Evolutionary conservation across 2,797 vertebrate genomes (phyloP), one percentile per base, ranked within the genome.

Genomic region (Ctenosaura bakeri): DNA sequence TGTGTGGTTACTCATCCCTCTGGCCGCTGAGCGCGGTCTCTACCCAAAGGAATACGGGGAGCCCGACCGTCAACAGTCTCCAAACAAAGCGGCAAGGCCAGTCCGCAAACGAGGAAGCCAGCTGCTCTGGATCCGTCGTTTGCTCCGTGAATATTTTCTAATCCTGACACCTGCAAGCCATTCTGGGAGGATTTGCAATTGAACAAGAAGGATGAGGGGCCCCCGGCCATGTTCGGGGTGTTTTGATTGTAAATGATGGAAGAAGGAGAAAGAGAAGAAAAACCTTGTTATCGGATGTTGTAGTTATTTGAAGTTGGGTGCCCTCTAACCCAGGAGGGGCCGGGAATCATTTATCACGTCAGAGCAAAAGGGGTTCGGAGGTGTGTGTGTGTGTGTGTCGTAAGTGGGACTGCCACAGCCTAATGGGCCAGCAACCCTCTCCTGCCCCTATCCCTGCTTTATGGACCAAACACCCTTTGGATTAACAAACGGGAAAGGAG

Each of bases 141-240:
- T 98, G 98, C 97, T 97, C 97, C 97, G 97, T 97, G 98, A 98
- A 97, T 97, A 98, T 97, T 98, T 98, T 98, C 98, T 98, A 98
- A 98, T 98, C 98, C 98, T 98, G 98, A 98, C 98, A 99, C 99
- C 98, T 99, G 98, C 98, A 99, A 99, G 97, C 98, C 98, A 99
- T 99, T 99, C 98, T 97, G 98, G 98, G 98, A 98, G 98, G 98
- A 98, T 99, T 99, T 98, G 98, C 98, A 99, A 98, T 98, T 97
- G 98, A 98, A 98, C 97, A 98, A 97, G 97, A 97, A 97, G 97
- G 97, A 97, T 95, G 98, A 98, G 98, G 97, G 97, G 96, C 97
- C 97, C 95, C 62, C 94, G 97, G 96, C 97, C 96, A 94, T 96
- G 96, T 97, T 97, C 97, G 97, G 97, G 97, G 96, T 98, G 98